These are phyloP conservation scores for Xylocopa sonorina DNA, from an alignment of 1,140 invertebrate species.

Conservation along the genomic window DNA sequence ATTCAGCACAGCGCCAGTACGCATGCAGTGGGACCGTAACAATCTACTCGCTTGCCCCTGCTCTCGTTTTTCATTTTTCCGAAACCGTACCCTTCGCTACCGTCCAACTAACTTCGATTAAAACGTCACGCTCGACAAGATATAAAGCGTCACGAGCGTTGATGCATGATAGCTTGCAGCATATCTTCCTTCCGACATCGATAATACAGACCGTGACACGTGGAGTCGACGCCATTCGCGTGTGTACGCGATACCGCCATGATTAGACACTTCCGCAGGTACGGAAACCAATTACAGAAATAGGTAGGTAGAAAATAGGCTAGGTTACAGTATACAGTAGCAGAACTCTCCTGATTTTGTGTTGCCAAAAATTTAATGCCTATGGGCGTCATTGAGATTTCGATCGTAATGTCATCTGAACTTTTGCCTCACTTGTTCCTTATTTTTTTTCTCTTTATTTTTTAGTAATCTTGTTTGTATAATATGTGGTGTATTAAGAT, in stretches of 20 bases:
- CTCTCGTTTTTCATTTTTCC: slow-evolving; percentile 26
- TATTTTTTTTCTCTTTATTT: no score
- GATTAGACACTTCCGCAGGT: neutral
- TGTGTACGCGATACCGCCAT: slow-evolving; percentile 17
- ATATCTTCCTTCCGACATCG: slow-evolving; percentile 32
- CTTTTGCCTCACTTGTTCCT: no score
- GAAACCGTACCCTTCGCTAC: slow-evolving; percentile 26
- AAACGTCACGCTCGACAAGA: neutral
- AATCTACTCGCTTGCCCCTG: no score
- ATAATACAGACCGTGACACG: slow-evolving; percentile 18
- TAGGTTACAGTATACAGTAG: no score
- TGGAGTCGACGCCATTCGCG: slow-evolving; percentile 52
- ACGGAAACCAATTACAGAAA: slow-evolving; percentile 55
- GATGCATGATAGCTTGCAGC: slow-evolving; percentile 18
- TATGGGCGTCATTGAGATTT: no score
- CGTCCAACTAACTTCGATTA: neutral
- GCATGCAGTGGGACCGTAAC: neutral
- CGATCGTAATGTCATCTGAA: no score
- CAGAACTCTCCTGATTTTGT: no score
- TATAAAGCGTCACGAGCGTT: neutral
- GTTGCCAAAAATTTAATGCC: no score
- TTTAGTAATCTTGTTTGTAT: no score
- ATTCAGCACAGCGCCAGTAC: neutral
- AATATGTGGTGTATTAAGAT: no score
- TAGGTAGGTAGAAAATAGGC: slow-evolving; percentile 61